These are phyloP conservation scores for Microplitis deprimator DNA, from an alignment of 2,888 invertebrate species.

Conservation along the genomic window DNA sequence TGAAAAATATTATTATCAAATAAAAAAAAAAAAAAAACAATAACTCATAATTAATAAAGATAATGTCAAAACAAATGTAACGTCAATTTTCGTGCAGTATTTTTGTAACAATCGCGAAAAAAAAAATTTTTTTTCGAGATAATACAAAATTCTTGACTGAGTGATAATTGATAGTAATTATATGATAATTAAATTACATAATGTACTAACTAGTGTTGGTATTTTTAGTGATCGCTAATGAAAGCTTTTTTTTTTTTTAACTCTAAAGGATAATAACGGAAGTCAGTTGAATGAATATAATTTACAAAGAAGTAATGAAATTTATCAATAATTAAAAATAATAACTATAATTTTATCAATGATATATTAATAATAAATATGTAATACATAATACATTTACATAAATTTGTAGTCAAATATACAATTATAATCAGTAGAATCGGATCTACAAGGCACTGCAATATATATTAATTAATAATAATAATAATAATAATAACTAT, in stretches of 20 bases:
- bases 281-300: too few relatives aligned
- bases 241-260: not conserved
- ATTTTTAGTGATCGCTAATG: not conserved
- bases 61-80: not conserved
- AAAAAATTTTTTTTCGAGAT: not conserved
- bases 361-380: slow-evolving; percentile 57
- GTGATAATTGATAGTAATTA: not conserved
- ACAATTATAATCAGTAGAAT: slow-evolving; percentile 53
- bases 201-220: not conserved
- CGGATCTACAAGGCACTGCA: slow-evolving; percentile 52
- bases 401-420: slow-evolving; percentile 56
- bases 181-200: not conserved
- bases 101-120: not conserved
- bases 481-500: slow-evolving; percentile 26
- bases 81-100: not conserved
- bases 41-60: not conserved
- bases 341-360: slow-evolving; percentile 43
- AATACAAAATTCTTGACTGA: not conserved
- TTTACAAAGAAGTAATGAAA: too few relatives aligned
- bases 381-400: slow-evolving; percentile 54
- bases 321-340: slow-evolving; percentile 12
- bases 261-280: too few relatives aligned
- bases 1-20: too few relatives aligned
- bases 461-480: slow-evolving; percentile 39
- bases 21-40: not conserved